Conservation (phyloP, 2,888 invertebrate genomes). For the Carterocephalus palaemon region DNA sequence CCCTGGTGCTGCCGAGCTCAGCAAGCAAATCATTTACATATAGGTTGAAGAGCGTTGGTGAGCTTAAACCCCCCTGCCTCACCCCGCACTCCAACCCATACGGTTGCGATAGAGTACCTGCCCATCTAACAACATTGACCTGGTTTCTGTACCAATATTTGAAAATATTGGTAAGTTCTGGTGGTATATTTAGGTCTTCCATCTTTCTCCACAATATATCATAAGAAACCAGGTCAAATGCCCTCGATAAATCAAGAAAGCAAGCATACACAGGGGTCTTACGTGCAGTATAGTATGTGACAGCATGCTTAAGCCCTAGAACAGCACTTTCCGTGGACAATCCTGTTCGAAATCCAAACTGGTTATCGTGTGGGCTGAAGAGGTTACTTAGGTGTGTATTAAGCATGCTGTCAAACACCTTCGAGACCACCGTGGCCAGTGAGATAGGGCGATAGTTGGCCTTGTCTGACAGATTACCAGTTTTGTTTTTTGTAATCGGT, state of each 20-base stretch:
- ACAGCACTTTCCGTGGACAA: background rate
- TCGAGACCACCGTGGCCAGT: too few relatives aligned
- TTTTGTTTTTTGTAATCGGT: too few relatives aligned
- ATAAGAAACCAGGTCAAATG: constrained; percentile 1
- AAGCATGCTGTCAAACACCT: too few relatives aligned
- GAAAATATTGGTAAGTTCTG: background rate
- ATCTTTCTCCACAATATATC: background rate
- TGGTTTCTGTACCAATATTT: constrained; percentile 2
- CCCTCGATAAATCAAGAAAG: background rate
- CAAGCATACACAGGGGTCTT: background rate
- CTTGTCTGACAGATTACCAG: too few relatives aligned
- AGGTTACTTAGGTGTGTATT: too few relatives aligned
- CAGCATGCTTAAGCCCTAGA: background rate
- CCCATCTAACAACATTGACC: constrained; percentile 6
- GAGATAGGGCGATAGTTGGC: too few relatives aligned
- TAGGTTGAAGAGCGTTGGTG: too few relatives aligned
- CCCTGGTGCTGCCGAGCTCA: too few relatives aligned
- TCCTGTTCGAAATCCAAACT: too few relatives aligned
- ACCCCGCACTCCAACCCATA: constrained; percentile 5
- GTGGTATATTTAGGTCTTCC: background rate
- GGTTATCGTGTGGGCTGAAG: too few relatives aligned
- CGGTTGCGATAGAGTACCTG: background rate
- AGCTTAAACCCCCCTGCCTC: background rate
- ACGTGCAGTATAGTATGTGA: background rate
- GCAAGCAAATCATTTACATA: too few relatives aligned